Percentiles rank a stretch among this genome's conserved stretches.
These are phyloP conservation scores for Coleophora deauratella DNA, from an alignment of 2,888 invertebrate genomes.

Conservation along the genomic window DNA sequence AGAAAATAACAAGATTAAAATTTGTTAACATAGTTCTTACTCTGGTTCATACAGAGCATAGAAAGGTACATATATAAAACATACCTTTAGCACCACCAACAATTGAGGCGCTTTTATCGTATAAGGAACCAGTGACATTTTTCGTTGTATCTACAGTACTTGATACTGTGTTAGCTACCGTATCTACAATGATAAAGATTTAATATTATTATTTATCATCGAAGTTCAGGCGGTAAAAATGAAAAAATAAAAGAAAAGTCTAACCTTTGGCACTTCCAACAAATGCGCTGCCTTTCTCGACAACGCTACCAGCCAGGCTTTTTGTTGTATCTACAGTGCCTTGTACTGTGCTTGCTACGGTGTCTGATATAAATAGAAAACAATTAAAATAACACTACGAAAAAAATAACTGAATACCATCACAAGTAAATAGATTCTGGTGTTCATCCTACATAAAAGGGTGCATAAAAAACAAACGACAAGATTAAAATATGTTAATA, in stretches of 20 bases:
- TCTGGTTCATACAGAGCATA: too few species aligned
- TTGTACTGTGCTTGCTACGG: slow-evolving; percentile 21
- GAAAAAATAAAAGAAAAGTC: slow-evolving; percentile 6
- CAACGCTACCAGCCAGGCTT: slow-evolving; percentile 32
- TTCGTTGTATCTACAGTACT: slow-evolving; percentile 38
- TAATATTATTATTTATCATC: too few species aligned
- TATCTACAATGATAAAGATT: slow-evolving; percentile 15
- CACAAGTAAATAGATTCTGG: too few species aligned
- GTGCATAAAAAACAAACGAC: too few species aligned
- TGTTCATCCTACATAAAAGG: too few species aligned
- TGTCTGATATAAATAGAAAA: slow-evolving; percentile 18
- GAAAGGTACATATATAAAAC: not conserved
- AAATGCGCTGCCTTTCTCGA: slow-evolving; percentile 37
- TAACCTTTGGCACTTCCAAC: slow-evolving; percentile 30
- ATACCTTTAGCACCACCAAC: slow-evolving; percentile 30
- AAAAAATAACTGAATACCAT: too few species aligned
- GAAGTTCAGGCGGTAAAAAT: not conserved
- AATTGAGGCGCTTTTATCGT: slow-evolving; percentile 31
- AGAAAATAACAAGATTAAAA: too few species aligned
- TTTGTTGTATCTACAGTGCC: slow-evolving; percentile 33
- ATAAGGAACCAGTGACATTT: slow-evolving; percentile 32
- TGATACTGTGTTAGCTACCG: slow-evolving; percentile 19
- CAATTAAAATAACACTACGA: too few species aligned
- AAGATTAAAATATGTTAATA: too few species aligned
- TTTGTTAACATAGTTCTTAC: too few species aligned